phyloP scores from a whole-genome alignment of 2,888 invertebrate species.

The Lacanobia wlatinum region DNA sequence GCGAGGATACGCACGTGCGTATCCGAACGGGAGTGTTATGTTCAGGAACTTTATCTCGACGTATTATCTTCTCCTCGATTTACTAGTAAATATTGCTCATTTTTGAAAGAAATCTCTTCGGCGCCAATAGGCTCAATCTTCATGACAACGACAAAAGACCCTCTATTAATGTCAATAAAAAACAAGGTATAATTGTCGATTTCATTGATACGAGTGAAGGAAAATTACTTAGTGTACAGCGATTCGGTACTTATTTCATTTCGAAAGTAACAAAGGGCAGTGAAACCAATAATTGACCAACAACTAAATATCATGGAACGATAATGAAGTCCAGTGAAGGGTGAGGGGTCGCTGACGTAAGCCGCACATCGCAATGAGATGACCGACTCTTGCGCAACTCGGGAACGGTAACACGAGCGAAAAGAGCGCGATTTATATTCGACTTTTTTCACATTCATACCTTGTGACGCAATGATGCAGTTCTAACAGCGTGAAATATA shows the following conservation, averaged over 20 bases:
- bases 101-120: too few species aligned
- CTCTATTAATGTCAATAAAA: neutral
- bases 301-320: neutral
- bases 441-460: constrained; percentile 56
- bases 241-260: too few species aligned
- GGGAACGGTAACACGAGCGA: constrained; percentile 43
- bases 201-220: neutral
- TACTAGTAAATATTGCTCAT: neutral
- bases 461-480: constrained; percentile 48
- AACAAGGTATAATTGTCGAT: neutral
- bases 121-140: too few species aligned
- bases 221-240: too few species aligned
- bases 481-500: constrained; percentile 45
- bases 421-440: constrained; percentile 59
- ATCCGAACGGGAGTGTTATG: too few species aligned
- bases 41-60: too few species aligned
- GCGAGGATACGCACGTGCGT: too few species aligned
- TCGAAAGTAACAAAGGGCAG: constrained; percentile 11
- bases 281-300: neutral
- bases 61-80: too few species aligned
- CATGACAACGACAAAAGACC: neutral
- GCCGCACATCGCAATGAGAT: constrained; percentile 57
- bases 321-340: constrained; percentile 48
- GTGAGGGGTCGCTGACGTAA: constrained; percentile 59
- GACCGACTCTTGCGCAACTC: constrained; percentile 58